Percentiles rank a stretch among this genome's conserved stretches.
These are phyloP conservation scores for Carettochelys insculpta DNA, from an alignment of 2,113 vertebrate genomes.

Conservation along the genomic window DNA sequence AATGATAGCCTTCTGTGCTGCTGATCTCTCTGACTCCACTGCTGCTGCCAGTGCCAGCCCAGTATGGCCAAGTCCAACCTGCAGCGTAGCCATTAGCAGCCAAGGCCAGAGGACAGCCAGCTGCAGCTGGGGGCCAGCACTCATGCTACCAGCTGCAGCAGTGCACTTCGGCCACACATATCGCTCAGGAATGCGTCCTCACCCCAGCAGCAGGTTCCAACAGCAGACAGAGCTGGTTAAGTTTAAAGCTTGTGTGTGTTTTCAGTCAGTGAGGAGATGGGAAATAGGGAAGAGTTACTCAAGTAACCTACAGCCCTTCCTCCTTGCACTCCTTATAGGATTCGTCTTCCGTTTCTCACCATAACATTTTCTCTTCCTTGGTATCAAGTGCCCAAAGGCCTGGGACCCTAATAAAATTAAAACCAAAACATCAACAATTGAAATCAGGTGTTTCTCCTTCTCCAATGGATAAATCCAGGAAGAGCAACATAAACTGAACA, in stretches of 20 bases:
- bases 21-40: slow-evolving; percentile 83
- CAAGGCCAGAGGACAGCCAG: slow-evolving; percentile 96
- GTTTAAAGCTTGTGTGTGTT: neutral
- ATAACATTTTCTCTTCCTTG: neutral
- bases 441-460: neutral
- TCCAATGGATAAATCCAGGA: slow-evolving; percentile 32
- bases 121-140: slow-evolving; percentile 88
- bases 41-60: slow-evolving; percentile 83
- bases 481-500: neutral
- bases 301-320: neutral
- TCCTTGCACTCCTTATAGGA: slow-evolving; percentile 13
- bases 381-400: slow-evolving; percentile 64
- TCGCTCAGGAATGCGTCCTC: slow-evolving; percentile 81
- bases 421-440: neutral
- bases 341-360: neutral
- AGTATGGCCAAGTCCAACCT: slow-evolving; percentile 86
- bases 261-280: neutral
- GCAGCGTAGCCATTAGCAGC: slow-evolving; percentile 94
- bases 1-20: slow-evolving; percentile 88
- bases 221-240: slow-evolving; percentile 9
- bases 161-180: slow-evolving; percentile 90
- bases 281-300: slow-evolving; percentile 1
- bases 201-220: slow-evolving; percentile 46
- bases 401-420: neutral
- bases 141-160: slow-evolving; percentile 94